phyloP scores from a whole-genome alignment of 2,113 vertebrate species.

The Monopterus albus region DNA sequence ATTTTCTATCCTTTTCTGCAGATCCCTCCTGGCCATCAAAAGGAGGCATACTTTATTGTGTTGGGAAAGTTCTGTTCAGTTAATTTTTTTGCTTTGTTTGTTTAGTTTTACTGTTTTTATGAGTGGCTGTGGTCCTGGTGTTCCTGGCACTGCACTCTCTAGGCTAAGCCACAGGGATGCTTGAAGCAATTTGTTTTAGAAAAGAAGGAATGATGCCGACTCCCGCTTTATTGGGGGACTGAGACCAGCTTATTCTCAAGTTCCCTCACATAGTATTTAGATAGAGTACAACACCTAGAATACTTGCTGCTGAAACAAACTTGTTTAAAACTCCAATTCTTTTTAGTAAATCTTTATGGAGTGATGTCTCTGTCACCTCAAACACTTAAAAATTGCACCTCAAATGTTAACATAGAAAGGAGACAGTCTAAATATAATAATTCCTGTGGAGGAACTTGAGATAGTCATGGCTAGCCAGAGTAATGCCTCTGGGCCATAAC shows the following conservation, averaged over 20 bases:
- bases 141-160: slow-evolving; percentile 23
- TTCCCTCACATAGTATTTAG: slow-evolving; percentile 27
- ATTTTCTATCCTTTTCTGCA: slow-evolving; percentile 17
- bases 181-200: slow-evolving; percentile 64
- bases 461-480: not conserved
- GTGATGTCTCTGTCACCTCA: not conserved
- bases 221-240: slow-evolving; percentile 22
- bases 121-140: slow-evolving; percentile 13
- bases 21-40: slow-evolving; percentile 23
- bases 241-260: slow-evolving; percentile 43
- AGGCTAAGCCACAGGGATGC: slow-evolving; percentile 57
- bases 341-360: slow-evolving; percentile 2
- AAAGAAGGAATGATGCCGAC: slow-evolving; percentile 36
- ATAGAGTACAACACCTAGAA: slow-evolving; percentile 1
- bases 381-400: not conserved
- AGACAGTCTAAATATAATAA: no score
- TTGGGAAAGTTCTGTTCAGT: not conserved
- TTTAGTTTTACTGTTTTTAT: slow-evolving; percentile 10
- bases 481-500: not conserved
- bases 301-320: slow-evolving; percentile 15
- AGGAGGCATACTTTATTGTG: slow-evolving; percentile 19
- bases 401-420: slow-evolving; percentile 1
- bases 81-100: slow-evolving; percentile 1
- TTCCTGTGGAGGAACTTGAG: no score
- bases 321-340: slow-evolving; percentile 4